Base-by-base conservation (phyloP, 2,797 vertebrate genomes). In the Odontamblyopus lacepedii region DNA sequence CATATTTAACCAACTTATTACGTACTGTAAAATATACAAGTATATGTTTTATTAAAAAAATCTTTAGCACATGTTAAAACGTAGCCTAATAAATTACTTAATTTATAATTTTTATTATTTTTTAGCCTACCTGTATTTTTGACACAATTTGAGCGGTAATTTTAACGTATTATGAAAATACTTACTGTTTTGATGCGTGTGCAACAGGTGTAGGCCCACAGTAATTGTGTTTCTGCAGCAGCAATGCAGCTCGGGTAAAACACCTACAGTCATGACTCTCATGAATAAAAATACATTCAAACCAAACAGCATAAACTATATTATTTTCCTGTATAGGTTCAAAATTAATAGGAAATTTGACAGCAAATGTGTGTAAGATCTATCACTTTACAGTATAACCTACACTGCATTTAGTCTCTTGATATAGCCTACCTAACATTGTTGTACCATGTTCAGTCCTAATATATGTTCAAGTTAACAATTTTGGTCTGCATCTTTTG, bases 171-270 rank as follows among this genome's bases (percentile, higher is more conserved):
- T 4, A 29, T 65, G 29, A 55, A 29, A 51, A 67, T 32, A 30
- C 3, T 50, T 51, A n/a, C 8, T 44, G 50, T 48, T 57, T 57
- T 60, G 35, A 65, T 12, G 26, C 41, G 30, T 44, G 41, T 75
- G 81, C 87, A 90, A 90, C 85, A 91, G 81, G 83, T 90, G 63
- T 9, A 88, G 64, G 73, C 74, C 71, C 63, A 50, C 66, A 44
- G 57, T 60, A 63, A 32, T 18, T 67, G 26, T 29, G 6, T 48
- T 67, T 62, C 69, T 71, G 19, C 13, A 71, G 27, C 57, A 60
- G 11, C 38, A 67, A 30, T 70, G 50, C 6, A 62, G 65, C 16
- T 51, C 15, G 11, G 11, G 9, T 11, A n/a, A 18, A 4, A 44
- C 9, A 26, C 0, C 63, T 44, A 50, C 4, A 18, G n/a, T 41